Evolutionary conservation across 2,113 vertebrate genomes (phyloP), one percentile per base, ranked within the genome.

Genomic region (Heliornis fulica): DNA sequence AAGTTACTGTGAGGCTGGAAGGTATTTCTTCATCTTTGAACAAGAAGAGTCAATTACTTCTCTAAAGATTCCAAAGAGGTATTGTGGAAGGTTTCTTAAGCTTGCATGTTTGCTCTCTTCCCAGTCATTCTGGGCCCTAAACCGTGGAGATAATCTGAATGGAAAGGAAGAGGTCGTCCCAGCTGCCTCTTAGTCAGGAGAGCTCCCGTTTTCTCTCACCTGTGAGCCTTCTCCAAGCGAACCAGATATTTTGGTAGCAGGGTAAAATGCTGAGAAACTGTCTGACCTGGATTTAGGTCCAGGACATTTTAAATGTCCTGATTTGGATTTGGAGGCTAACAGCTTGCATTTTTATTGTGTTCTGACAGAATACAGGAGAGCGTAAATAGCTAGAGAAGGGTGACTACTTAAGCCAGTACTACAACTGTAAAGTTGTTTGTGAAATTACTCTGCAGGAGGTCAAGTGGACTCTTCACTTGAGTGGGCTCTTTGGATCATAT

Each of bases 401-500:
- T 70, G 89, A 38, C 50, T 81, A 10, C 64, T 92, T 88, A 34
- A 86, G 68, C 34, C 81, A 46, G 54, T 29, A 18, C 46, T 70
- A 3, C 56, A 78, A 29, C 45, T 82, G 84, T 57, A 18, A 79
- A 40, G 56, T 83, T 79, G 56, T 77, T 81, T 65, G 68, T 68
- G 80, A 54, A 93, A 95, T 93, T 81, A n/a, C 72, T 60, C 48
- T 76, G 56, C 54, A 32, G 51, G 77, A 34, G 80, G 83, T 92
- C 87, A 87, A 93, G 93, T 90, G 81, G 90, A 34, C 80, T 72
- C 89, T 95, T 89, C 72, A 78, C 26, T 94, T 5, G 8, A 84
- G 89, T 81, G 38, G 76, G 7, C 69, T 89, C 43, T 86, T 63
- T 48, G 72, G 32, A 46, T 90, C 10, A 1, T 13, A 5, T 1